Base-by-base conservation (phyloP, 2,888 invertebrate species). In the Lasiommata megera region DNA sequence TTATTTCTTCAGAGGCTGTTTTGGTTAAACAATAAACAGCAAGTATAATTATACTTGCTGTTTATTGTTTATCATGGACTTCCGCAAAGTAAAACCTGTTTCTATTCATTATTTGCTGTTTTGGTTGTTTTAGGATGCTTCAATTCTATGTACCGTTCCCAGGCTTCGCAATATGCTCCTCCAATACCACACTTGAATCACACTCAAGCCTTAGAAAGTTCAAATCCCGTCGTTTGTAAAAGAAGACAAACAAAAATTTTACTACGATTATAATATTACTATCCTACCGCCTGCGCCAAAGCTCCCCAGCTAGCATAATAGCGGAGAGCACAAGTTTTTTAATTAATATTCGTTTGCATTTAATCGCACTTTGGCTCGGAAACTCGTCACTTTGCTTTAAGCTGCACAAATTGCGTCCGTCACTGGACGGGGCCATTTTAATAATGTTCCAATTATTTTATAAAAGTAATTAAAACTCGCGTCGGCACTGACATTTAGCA, bases 321-420 rank as follows among this genome's bases (percentile, higher is more conserved):
- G n/a, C 40, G 31, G 14, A 41, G n/a, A 31, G 52, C 14, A 31
- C 12, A 52, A 52, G 52, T 52, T 58, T 61, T 60, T 61, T 54
- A 58, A 61, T 61, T 61, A 61, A 58, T 59, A 54, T 59, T 56
- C 59, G 50, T 53, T 54, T 37, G 47, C 56, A 54, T 58, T 59
- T 54, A 61, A 61, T 61, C 59, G 59, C 56, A 51, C 61, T 61
- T 56, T 50, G 59, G 56, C 53, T 56, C 52, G 54, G 34, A 44
- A 59, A 61, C 53, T 61, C 59, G 58, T 61, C 61, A 61, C 40
- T 34, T 17, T 9, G 29, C 31, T 50, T 50, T 41, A 52, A 52
- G 54, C 54, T 47, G 46, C 46, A 18, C 54, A 40, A 54, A 54
- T 54, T 54, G 54, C 38, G 38, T 23, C 44, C 46, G 17, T 46